Evolutionary conservation across 2,797 vertebrate genomes (phyloP).

Genomic region (Serranus cabrilla): DNA sequence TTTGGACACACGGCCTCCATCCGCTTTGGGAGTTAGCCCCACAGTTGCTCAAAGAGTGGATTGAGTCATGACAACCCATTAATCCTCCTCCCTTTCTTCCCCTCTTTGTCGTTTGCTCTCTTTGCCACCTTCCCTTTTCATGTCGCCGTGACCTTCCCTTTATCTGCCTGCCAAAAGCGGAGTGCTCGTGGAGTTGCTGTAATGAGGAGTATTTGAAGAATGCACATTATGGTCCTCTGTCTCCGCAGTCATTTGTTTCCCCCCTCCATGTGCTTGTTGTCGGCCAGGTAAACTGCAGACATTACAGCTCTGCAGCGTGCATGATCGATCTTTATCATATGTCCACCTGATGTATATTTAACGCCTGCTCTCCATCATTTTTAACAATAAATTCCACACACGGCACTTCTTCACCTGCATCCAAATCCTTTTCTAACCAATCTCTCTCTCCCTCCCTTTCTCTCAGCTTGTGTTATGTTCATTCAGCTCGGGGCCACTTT

Average conservation of each 20-base stretch:
- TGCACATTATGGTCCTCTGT: slow-evolving; percentile 54
- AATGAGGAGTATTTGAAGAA: slow-evolving; percentile 51
- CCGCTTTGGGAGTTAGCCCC: slow-evolving; percentile 48
- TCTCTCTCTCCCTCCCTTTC: slow-evolving; percentile 21
- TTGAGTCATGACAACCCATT: slow-evolving; percentile 64
- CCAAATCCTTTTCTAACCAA: slow-evolving; percentile 3
- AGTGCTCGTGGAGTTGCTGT: slow-evolving; percentile 52
- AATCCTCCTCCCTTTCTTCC: slow-evolving; percentile 61
- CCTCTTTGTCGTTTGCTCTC: slow-evolving; percentile 44
- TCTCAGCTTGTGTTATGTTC: slow-evolving; percentile 32
- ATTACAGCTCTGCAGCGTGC: slow-evolving; percentile 37
- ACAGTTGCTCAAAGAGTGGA: slow-evolving; percentile 56
- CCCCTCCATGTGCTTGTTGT: slow-evolving; percentile 43
- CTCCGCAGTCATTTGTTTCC: slow-evolving; percentile 74
- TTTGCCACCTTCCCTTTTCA: slow-evolving; percentile 60
- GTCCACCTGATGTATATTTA: slow-evolving; percentile 54
- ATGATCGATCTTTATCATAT: slow-evolving; percentile 46
- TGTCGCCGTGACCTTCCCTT: slow-evolving; percentile 64
- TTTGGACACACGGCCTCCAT: slow-evolving; percentile 28
- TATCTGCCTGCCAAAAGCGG: slow-evolving; percentile 62
- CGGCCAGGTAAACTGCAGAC: slow-evolving; percentile 67
- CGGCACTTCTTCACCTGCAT: slow-evolving; percentile 29
- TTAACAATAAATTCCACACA: slow-evolving; percentile 43
- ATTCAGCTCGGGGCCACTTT: slow-evolving; percentile 59
- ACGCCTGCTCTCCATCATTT: slow-evolving; percentile 48